Evolutionary conservation across 2,888 invertebrate species (phyloP), one percentile per base, ranked within the genome.

Genomic region (Iselma pallidipennis): DNA sequence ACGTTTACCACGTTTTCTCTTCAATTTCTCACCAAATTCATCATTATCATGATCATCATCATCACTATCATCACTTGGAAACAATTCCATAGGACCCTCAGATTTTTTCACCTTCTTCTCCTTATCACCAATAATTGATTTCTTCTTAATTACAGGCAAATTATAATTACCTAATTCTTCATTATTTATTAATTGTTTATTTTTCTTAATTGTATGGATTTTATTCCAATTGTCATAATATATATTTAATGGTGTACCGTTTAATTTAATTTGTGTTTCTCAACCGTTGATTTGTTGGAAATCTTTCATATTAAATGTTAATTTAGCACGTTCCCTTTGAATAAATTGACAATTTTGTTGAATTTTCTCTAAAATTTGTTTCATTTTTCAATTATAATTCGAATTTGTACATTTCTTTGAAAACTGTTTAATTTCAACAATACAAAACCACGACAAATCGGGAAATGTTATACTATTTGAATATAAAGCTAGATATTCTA

Each of bases 361-460:
- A 5, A 96, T 89, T 82, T 96, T 96, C n/a, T 94, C 94, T 5
- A 94, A 74, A 5, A 96, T 78, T 72, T 93, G 92, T 67, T 93
- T 92, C 55, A 97, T 83, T 81, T 94, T 95, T 71, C 91, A 89
- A 1, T 89, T 87, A 78, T 95, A 93, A 74, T 92, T 93, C 2
- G 91, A 84, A 49, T 92, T 87, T 63, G 89, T 88, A 76, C 94
- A 95, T 51, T 86, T 88, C 79, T 94, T 95, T 37, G 94, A 72
- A 75, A 96, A 95, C 37, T 87, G 85, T 80, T 92, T 95, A 16
- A 96, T 78, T 88, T 94, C 84, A 51, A 91, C 74, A 1, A 90
- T 82, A 42, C 90, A 86, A 12, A 94, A 87, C 33, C 95, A 83
- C 21, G 89, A 88, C 29, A 94, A 79, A 81, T 97, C 97, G 0